Conservation (phyloP, 2,888 invertebrate species). For the Sclerodermus sp. region DNA sequence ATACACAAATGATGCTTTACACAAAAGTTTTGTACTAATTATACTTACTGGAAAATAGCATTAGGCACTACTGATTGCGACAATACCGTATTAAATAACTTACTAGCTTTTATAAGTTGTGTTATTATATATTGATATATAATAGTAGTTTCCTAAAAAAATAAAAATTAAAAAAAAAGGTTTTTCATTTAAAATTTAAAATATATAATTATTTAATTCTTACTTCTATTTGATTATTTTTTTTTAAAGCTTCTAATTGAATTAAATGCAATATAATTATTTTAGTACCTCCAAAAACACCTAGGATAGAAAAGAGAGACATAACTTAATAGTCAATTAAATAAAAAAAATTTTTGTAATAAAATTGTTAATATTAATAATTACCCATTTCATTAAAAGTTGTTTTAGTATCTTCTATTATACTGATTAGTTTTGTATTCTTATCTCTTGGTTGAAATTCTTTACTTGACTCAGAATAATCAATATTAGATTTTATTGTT, state of each 20-base stretch:
- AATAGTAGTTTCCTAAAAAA: slow-evolving; percentile 29
- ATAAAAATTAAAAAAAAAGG: slow-evolving; percentile 4
- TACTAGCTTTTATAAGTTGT: slow-evolving; percentile 58
- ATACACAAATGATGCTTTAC: slow-evolving; percentile 4
- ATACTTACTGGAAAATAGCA: background rate
- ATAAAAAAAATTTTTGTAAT: background rate
- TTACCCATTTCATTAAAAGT: slow-evolving; percentile 62
- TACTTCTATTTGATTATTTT: slow-evolving; percentile 56
- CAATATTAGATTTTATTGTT: slow-evolving; percentile 15
- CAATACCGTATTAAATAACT: slow-evolving; percentile 62
- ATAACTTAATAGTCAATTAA: slow-evolving; percentile 7
- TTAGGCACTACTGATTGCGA: slow-evolving; percentile 12
- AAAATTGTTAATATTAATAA: slow-evolving; percentile 3
- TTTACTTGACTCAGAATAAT: slow-evolving; percentile 34
- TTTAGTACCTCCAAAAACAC: slow-evolving; percentile 65
- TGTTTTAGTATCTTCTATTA: slow-evolving; percentile 59
- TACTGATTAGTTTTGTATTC: slow-evolving; percentile 53
- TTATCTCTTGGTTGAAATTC: slow-evolving; percentile 35
- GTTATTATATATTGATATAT: slow-evolving; percentile 53
- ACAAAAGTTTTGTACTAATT: too few species aligned
- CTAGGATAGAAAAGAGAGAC: slow-evolving; percentile 40
- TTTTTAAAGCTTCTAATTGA: slow-evolving; percentile 66
- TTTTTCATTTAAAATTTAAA: background rate
- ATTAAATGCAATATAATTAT: slow-evolving; percentile 65
- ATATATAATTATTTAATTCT: slow-evolving; percentile 9